These are phyloP conservation scores for Hemistola chrysoprasaria DNA, from an alignment of 2,888 invertebrate species.

Conservation along the genomic window DNA sequence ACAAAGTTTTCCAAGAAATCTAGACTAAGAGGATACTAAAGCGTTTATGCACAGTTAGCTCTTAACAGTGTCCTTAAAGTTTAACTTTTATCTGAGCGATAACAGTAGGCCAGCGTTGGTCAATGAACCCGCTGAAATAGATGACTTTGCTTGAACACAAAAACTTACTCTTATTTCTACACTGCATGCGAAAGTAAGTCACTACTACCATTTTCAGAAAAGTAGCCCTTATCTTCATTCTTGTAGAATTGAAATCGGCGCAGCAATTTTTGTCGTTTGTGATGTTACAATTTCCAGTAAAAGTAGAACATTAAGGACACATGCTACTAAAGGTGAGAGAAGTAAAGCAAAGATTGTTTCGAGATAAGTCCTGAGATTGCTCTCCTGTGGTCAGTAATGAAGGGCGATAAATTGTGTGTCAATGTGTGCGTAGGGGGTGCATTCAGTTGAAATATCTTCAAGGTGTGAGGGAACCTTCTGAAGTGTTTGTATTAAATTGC, in stretches of 20 bases:
- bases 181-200: background rate
- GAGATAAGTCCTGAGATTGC: constrained; percentile 40
- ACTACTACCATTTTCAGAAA: background rate
- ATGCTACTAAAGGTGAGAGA: constrained; percentile 65
- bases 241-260: constrained; percentile 7
- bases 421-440: constrained; percentile 26
- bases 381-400: constrained; percentile 50
- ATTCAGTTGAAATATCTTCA: constrained; percentile 6
- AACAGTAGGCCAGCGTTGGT: constrained; percentile 47
- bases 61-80: constrained; percentile 28
- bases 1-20: background rate
- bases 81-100: constrained; percentile 36
- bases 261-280: background rate
- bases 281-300: constrained; percentile 14
- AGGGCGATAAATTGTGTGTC: constrained; percentile 48
- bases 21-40: constrained; percentile 11
- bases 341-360: constrained; percentile 55
- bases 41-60: constrained; percentile 8
- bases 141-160: constrained; percentile 53
- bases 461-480: background rate
- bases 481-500: too few relatives aligned
- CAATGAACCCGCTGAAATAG: constrained; percentile 45
- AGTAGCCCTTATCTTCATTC: accelerated
- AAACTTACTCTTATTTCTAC: constrained; percentile 35
- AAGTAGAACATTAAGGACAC: constrained; percentile 55